phyloP scores from a whole-genome alignment of 2,888 invertebrate genomes.

The Dioctria linearis region DNA sequence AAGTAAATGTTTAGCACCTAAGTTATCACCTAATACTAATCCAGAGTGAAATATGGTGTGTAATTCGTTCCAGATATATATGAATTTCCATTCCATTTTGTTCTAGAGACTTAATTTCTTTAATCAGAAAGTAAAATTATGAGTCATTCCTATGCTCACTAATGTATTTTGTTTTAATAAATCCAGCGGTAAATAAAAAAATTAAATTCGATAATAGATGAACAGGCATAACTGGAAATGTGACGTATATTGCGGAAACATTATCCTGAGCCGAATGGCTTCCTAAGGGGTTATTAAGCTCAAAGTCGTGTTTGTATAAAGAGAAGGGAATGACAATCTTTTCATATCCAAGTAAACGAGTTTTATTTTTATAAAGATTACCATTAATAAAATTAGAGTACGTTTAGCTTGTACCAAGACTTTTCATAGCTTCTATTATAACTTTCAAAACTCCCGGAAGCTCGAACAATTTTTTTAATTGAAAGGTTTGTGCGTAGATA shows the following conservation, averaged over 20 bases:
- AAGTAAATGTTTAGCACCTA: neutral
- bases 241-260: neutral
- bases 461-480: too few relatives aligned
- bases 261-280: slow-evolving; percentile 15
- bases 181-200: too few relatives aligned
- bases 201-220: neutral
- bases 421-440: too few relatives aligned
- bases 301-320: slow-evolving; percentile 44
- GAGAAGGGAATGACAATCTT: slow-evolving; percentile 24
- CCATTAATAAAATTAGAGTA: too few relatives aligned
- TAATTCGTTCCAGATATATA: neutral
- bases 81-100: neutral
- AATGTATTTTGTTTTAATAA: too few relatives aligned
- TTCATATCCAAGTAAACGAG: too few relatives aligned
- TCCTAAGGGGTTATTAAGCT: slow-evolving; percentile 52
- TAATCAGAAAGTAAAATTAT: slow-evolving; percentile 3
- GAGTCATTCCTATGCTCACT: neutral
- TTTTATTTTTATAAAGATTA: too few relatives aligned
- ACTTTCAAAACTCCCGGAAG: too few relatives aligned
- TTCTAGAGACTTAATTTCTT: neutral
- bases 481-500: neutral
- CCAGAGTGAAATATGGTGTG: neutral
- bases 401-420: too few relatives aligned
- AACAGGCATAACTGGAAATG: neutral
- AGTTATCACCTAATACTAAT: slow-evolving; percentile 9